Base-by-base conservation (phyloP, 92 coral and sea anemone species). In the Porites divaricata region DNA sequence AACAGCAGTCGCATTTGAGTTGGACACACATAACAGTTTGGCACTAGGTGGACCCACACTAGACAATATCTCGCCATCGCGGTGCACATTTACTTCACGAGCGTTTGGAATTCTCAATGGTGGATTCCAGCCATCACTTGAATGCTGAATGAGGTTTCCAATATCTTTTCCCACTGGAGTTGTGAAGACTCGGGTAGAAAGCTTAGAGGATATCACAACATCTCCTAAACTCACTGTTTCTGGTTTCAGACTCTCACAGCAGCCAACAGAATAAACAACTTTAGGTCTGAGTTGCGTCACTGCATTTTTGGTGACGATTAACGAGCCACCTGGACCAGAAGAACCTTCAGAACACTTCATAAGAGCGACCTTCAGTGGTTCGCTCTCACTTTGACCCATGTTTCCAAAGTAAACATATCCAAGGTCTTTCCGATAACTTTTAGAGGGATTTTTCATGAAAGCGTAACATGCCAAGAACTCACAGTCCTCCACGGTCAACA, bases 141-240 rank as follows among this genome's bases (percentile, higher is more conserved):
- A 35, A 5, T 35, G 45, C 45, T 35, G 45, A 35, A 35, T 35
- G 7, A 35, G 45, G 3, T 35, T 35, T 35, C 45, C 45, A 35
- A 35, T 35, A 35, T 35, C 45, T 35, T 35, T 35, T 35, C 6
- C 45, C 45, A 35, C 7, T 35, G 69, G 81, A n/a, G 28, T 78
- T 66, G 14, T 49, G 66, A 53, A 26, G 22, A 2, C 4, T 53
- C 13, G 52, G 23, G 64, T 53, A 24, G 63, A 49, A 50, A 72
- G 77, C 77, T 21, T 49, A 2, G 50, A 25, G 78, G 65, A 74
- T 74, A 74, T 48, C 25, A 74, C 78, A 11, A 74, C 78, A 74
- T 74, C 78, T 53, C 89, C 89, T n/a, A 86, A 52, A 49, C 79
- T 51, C 49, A 78, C 85, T 59, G 78, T 70, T 9, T 57, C 78